Evolutionary conservation across 2,888 invertebrate species (phyloP), one percentile per base, ranked within the genome.

Genomic region (Acronicta leporina): DNA sequence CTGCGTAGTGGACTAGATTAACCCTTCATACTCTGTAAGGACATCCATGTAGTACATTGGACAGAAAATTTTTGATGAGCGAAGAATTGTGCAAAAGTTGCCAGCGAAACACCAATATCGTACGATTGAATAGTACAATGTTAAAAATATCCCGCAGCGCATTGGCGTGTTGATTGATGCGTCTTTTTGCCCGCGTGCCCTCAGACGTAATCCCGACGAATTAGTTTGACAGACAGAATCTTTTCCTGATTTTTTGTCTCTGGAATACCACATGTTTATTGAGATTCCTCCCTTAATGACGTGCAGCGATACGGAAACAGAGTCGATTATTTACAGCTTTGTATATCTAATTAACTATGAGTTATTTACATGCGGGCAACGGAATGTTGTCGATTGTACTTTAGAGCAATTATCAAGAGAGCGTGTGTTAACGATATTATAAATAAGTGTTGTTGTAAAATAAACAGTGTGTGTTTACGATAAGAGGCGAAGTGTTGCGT

Each of bases 161-260:
- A 84, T 87, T 83, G 83, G 76, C 76, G 56, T 70, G 80, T 79
- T 94, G 92, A 93, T 92, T 87, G 90, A 94, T 94, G 89, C 77
- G 70, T 63, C 85, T 92, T 94, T 93, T 94, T 93, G 91, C 88
- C 87, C 89, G 89, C 88, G 87, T 87, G 84, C 87, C 85, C 84
- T 77, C 68, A 66, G 66, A 71, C 80, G 85, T 90, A 89, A 92
- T 90, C 90, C 90, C 84, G 75, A 79, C 82, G 92, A 88, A 90
- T 93, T 92, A 92, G 86, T 89, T 90, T 90, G 93, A 92, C 94
- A 92, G 89, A 74, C 84, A 89, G 90, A 85, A 91, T 89, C 90
- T 89, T 86, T 89, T 87, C 89, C 91, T 70, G 81, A 88, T 86
- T 93, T 93, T 93, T 94, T 92, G 89, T 83, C 76, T 66, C 73